phyloP scores from a whole-genome alignment of 1,140 invertebrate species.

The Branchinecta lynchi region DNA sequence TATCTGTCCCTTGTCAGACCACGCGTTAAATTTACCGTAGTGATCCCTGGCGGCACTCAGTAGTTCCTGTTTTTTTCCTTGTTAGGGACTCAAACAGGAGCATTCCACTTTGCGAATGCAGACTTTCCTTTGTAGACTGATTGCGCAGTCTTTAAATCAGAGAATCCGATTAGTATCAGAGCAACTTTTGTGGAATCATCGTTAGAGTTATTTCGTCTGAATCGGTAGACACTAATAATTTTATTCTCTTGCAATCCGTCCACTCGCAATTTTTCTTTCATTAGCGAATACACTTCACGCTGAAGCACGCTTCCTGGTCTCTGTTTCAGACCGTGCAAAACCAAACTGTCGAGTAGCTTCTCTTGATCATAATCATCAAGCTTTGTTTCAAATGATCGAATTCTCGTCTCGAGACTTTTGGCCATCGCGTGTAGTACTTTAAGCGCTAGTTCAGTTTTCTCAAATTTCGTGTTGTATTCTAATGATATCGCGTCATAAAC shows the following conservation, averaged over 20 bases:
- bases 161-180: background rate
- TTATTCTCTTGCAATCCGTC: background rate
- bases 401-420: no score
- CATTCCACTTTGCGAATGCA: slow-evolving; percentile 1
- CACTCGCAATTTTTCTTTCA: background rate
- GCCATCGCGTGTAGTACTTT: no score
- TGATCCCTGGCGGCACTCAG: slow-evolving; percentile 3
- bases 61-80: slow-evolving; percentile 7
- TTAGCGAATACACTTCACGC: background rate
- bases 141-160: background rate
- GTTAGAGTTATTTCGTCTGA: background rate
- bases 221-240: slow-evolving; percentile 5
- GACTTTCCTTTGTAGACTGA: slow-evolving; percentile 5
- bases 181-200: slow-evolving; percentile 5
- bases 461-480: slow-evolving; percentile 6
- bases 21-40: background rate
- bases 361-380: slow-evolving; percentile 1
- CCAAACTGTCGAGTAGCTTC: background rate
- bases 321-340: slow-evolving; percentile 9
- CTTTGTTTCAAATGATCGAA: background rate
- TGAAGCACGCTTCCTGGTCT: background rate
- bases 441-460: no score
- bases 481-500: slow-evolving; percentile 2
- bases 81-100: slow-evolving; percentile 4
- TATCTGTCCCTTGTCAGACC: slow-evolving; percentile 4